Evolutionary conservation across 53 echinoderm and acorn worm species (phyloP), one percentile per base, ranked within the genome.

Genomic region (Crossaster papposus): DNA sequence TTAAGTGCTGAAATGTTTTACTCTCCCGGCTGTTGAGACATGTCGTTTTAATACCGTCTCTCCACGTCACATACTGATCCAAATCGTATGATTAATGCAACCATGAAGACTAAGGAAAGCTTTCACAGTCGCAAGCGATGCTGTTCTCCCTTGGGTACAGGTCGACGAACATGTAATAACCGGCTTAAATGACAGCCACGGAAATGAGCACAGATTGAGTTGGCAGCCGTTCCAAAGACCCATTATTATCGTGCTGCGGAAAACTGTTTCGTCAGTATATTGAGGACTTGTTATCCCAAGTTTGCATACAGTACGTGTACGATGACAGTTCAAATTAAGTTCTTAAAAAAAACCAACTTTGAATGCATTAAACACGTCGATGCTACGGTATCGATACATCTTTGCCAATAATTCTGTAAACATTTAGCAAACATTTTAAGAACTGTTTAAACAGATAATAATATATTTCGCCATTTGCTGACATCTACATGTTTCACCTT

Each of bases 261-360:
- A 68, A 68, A 68, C 28, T 68, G 68, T 68, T 68, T 26, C 5
- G 68, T 68, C 68, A 68, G 28, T 26, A 26, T 68, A 28, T 26
- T 58, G 68, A 68, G 20, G 28, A 26, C 28, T 68, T 28, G 68
- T n/a, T 24, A 26, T n/a, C n/a, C n/a, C 17, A 20, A 4, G 68
- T 68, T 5, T 34, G 36, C 10, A 33, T 65, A 65, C 65, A 24
- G 65, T 68, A 68, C 68, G 28, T 68, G 28, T 78, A 32, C 52
- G 28, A n/a, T 51, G 51, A 78, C 79, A 78, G 79, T 78, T 44
- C 79, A 78, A n/a, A 50, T 78, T 74, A 33, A 44, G 2, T 7
- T 44, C 44, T 44, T 44, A 7, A 44, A 44, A 44, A 44, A 0
- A 9, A 44, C 44, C 9, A n/a, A n/a, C n/a, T n/a, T n/a, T n/a